phyloP scores from a whole-genome alignment of 2,888 invertebrate species.

The Octonoba sinensis region DNA sequence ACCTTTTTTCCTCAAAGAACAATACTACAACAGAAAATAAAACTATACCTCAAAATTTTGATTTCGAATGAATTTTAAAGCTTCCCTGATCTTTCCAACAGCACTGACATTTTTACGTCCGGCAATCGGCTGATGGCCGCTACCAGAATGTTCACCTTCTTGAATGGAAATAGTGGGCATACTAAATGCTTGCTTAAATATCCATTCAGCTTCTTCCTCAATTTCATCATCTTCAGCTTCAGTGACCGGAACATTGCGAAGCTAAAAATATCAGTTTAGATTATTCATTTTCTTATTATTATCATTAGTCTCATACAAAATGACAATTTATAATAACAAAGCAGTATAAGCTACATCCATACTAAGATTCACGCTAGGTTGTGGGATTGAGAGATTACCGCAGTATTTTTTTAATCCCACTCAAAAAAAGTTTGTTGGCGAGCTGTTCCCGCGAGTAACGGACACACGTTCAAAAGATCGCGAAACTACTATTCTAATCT shows the following conservation, averaged over 20 bases:
- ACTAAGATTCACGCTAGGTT: too few relatives aligned
- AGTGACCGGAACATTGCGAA: conserved; percentile 88
- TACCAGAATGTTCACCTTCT: conserved; percentile 66
- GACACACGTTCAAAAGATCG: too few relatives aligned
- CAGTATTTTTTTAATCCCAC: too few relatives aligned
- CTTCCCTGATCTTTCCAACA: conserved; percentile 91
- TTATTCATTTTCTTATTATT: neutral
- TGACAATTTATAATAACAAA: neutral
- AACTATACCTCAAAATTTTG: conserved; percentile 83
- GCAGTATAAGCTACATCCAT: too few relatives aligned
- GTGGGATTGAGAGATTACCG: too few relatives aligned
- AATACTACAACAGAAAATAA: neutral
- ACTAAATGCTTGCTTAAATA: conserved; percentile 92
- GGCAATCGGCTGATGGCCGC: conserved; percentile 69
- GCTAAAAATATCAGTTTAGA: conserved; percentile 73
- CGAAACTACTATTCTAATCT: too few relatives aligned
- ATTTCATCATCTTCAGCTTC: conserved; percentile 80
- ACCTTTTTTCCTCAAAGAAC: neutral
- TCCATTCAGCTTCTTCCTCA: conserved; percentile 97
- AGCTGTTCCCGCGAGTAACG: too few relatives aligned
- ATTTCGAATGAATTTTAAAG: conserved; percentile 94
- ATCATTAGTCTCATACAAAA: neutral
- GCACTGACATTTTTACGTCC: conserved; percentile 66
- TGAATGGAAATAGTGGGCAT: conserved; percentile 86
- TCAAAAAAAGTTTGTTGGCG: too few relatives aligned